Evolutionary conservation across 1,140 invertebrate genomes (phyloP).

Genomic region (Cataglyphis hispanica): DNA sequence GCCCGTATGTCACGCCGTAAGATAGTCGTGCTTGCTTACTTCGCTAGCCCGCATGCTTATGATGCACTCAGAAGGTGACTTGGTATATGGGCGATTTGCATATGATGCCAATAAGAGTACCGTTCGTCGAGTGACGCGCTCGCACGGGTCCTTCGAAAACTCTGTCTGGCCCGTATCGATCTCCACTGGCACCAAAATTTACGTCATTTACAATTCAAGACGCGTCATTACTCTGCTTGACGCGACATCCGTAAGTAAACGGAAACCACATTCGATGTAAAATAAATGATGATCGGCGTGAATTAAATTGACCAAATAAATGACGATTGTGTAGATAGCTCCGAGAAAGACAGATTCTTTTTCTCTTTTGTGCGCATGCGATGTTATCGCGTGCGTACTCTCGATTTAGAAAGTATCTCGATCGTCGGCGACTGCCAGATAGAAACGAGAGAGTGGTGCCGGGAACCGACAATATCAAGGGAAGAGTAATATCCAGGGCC

Average conservation of each 20-base stretch:
- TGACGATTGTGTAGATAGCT: slow-evolving; percentile 18
- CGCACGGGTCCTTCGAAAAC: slow-evolving; percentile 35
- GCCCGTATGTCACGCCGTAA: slow-evolving; percentile 83
- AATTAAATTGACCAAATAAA: slow-evolving; percentile 38
- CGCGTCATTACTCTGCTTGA: slow-evolving; percentile 7
- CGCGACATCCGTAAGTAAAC: background rate
- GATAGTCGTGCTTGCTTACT: slow-evolving; percentile 81
- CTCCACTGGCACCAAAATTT: slow-evolving; percentile 5
- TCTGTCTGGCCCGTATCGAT: slow-evolving; percentile 48
- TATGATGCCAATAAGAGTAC: slow-evolving; percentile 75
- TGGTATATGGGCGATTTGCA: slow-evolving; percentile 86
- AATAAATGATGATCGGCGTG: background rate
- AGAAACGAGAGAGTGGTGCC: slow-evolving; percentile 68
- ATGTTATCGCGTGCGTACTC: slow-evolving; percentile 64
- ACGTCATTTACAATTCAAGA: slow-evolving; percentile 36
- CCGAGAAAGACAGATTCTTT: background rate
- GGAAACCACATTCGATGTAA: background rate
- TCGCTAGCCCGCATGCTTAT: slow-evolving; percentile 83
- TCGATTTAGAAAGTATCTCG: slow-evolving; percentile 69
- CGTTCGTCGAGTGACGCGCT: slow-evolving; percentile 59
- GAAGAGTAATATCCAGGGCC: slow-evolving; percentile 77
- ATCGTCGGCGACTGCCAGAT: slow-evolving; percentile 66
- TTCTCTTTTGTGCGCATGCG: slow-evolving; percentile 21
- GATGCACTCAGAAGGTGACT: slow-evolving; percentile 80
- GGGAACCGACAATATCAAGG: slow-evolving; percentile 68